Evolutionary conservation across 2,888 invertebrate genomes (phyloP).

Genomic region (Cryptophagus acutangulus): DNA sequence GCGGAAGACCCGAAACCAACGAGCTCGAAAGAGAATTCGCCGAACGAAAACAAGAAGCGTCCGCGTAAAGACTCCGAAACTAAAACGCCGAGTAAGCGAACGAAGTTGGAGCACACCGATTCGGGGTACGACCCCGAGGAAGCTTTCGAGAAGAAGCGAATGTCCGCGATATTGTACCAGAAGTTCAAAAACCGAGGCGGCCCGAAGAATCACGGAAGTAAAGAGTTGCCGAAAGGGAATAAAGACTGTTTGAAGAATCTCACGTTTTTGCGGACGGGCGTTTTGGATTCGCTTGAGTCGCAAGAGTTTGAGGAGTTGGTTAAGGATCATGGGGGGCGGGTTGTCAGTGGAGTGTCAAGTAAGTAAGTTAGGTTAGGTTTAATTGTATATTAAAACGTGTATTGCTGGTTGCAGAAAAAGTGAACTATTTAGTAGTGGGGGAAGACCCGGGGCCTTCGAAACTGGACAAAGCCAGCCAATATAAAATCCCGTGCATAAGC

Average conservation of each 20-base stretch:
- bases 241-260: slow-evolving; percentile 66
- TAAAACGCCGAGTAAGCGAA: slow-evolving; percentile 30
- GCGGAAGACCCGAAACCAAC: slow-evolving; percentile 11
- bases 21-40: slow-evolving; percentile 25
- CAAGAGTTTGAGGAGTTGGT: slow-evolving; percentile 73
- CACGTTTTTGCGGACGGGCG: slow-evolving; percentile 76
- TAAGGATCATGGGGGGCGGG: slow-evolving; percentile 73
- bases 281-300: slow-evolving; percentile 80
- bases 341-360: slow-evolving; percentile 69
- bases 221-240: slow-evolving; percentile 75
- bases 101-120: slow-evolving; percentile 38
- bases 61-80: no score
- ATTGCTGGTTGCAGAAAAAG: slow-evolving; percentile 44
- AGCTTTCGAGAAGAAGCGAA: slow-evolving; percentile 61
- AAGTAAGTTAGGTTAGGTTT: slow-evolving; percentile 17
- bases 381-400: no score
- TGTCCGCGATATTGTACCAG: slow-evolving; percentile 64
- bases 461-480: slow-evolving; percentile 66
- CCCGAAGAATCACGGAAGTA: slow-evolving; percentile 76
- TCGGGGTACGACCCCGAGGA: slow-evolving; percentile 55
- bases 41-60: slow-evolving; percentile 11
- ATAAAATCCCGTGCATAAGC: slow-evolving; percentile 66
- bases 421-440: slow-evolving; percentile 77
- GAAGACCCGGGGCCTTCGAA: slow-evolving; percentile 84
- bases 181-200: slow-evolving; percentile 73